phyloP scores from a whole-genome alignment of 1,140 invertebrate genomes.

The Papilio polyxenes region DNA sequence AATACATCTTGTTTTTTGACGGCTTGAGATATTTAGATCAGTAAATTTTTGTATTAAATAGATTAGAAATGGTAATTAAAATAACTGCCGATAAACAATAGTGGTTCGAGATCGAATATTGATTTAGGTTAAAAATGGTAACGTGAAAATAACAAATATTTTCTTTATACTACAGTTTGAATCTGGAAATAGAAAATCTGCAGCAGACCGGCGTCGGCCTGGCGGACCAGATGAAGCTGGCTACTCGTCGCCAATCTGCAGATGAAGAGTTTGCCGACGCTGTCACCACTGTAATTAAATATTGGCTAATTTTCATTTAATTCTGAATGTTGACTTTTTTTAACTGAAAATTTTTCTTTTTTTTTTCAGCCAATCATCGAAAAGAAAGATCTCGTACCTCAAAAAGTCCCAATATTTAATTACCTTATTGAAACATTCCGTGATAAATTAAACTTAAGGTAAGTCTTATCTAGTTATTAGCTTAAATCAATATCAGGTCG shows the following conservation, averaged over 20 bases:
- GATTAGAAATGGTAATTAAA: too few relatives aligned
- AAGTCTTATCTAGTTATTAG: constrained; percentile 23
- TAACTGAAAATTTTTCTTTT: constrained; percentile 22
- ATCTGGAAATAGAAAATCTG: constrained; percentile 61
- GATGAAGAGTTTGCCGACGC: constrained; percentile 72
- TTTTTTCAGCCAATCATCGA: constrained; percentile 68
- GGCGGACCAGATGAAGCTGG: constrained; percentile 49
- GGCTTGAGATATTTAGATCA: too few relatives aligned
- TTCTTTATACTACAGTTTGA: constrained; percentile 47
- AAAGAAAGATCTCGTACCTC: constrained; percentile 63
- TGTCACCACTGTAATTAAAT: constrained; percentile 60
- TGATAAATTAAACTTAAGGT: constrained; percentile 60
- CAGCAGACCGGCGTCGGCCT: constrained; percentile 58
- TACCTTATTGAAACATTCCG: constrained; percentile 67
- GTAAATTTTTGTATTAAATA: too few relatives aligned
- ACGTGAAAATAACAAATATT: not conserved
- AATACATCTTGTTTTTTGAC: too few relatives aligned
- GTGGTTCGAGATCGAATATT: too few relatives aligned
- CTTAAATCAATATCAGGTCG: too few relatives aligned
- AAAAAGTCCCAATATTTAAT: constrained; percentile 61
- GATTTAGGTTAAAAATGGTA: too few relatives aligned
- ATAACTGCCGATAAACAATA: too few relatives aligned
- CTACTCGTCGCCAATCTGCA: constrained; percentile 58
- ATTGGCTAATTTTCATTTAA: not conserved
- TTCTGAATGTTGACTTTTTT: not conserved